Percentiles rank a stretch among this genome's conserved stretches.
These are phyloP conservation scores for Lagopus muta DNA, from an alignment of 2,113 vertebrate genomes.

Conservation along the genomic window DNA sequence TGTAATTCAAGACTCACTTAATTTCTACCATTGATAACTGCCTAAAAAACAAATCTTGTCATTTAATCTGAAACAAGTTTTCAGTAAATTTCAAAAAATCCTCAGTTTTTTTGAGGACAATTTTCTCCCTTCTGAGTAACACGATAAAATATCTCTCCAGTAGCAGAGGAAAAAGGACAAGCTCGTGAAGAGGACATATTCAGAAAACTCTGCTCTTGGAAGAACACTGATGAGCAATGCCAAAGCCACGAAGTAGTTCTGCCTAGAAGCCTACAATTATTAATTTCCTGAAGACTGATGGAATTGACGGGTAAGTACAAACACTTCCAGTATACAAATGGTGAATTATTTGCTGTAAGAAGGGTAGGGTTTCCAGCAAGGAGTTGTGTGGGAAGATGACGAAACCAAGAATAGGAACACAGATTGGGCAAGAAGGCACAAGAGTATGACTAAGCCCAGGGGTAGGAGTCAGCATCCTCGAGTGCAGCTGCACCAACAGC, in stretches of 20 bases:
- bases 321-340: not conserved
- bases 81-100: not conserved
- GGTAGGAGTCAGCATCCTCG: not conserved
- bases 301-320: not conserved
- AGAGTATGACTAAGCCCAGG: not conserved
- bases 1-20: not conserved
- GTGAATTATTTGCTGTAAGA: not conserved
- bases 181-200: not conserved
- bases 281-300: not conserved
- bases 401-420: not conserved
- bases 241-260: not conserved
- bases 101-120: not conserved
- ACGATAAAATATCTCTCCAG: not conserved
- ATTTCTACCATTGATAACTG: not conserved
- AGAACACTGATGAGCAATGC: not conserved
- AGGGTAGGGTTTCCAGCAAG: not conserved
- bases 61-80: not conserved
- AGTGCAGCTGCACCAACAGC: not conserved
- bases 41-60: not conserved
- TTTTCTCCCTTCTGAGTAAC: not conserved
- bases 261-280: not conserved
- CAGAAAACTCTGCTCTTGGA: not conserved
- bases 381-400: not conserved
- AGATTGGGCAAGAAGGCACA: not conserved
- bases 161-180: not conserved